Base-by-base conservation (phyloP, 2,888 invertebrate species). In the Diarsia mendica region DNA sequence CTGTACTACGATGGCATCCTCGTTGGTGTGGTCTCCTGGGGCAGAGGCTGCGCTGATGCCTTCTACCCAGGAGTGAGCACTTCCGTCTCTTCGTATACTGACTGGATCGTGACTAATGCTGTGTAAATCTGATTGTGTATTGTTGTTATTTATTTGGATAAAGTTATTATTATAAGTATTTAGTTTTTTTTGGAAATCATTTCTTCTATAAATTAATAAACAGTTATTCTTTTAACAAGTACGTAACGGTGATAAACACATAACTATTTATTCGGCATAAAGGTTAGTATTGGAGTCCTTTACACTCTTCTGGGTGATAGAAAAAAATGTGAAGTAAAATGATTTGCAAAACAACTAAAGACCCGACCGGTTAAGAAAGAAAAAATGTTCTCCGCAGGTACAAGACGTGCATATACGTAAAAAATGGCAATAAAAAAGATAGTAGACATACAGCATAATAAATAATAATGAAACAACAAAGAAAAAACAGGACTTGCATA, bases 21-120 rank as follows among this genome's bases (percentile, higher is more conserved):
- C 72, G 88, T 97, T 73, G 97, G 97, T 28, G 82, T 97, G 60
- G 93, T 96, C 8, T 97, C 97, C 18, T 97, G 96, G 95, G 96
- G 96, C 75, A 87, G 91, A 53, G 95, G 95, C 3, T 97, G 97
- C 81, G 96, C 95, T 39, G 90, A 93, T 69, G 89, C 89, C 4
- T 82, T 89, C 63, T 96, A 91, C 90, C 97, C 97, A 2, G 96
- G 97, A 46, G 92, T 97, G 77, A 97, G 94, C 88, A 91, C 95
- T 10, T 89, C 92, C 3, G 93, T 97, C 69, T 79, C 92, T 4
- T 64, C 92, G 0, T 93, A 92, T 84, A 89, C 91, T 4, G 23
- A 90, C 65, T 95, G 94, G 94, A 91, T 94, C 49, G 53, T 86
- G 15, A 28, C 68, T 8, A 83, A 49, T 11, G 89, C 84, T n/a